Base-by-base conservation (phyloP, 2,113 vertebrate species). In the Laticauda laticaudata region DNA sequence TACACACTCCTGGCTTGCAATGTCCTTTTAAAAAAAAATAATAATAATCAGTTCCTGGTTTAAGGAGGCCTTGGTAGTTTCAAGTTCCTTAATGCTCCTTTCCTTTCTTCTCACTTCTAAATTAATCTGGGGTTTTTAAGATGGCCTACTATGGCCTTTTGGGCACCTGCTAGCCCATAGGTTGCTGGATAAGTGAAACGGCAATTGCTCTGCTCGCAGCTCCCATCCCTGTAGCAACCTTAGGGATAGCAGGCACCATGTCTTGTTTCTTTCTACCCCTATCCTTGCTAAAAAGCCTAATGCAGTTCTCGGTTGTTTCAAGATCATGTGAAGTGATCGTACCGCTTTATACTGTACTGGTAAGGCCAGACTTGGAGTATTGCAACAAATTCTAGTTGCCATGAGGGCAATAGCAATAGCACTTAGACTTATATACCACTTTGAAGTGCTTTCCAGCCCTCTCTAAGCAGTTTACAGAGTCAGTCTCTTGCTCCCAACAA, bases 261-360 rank as follows among this genome's bases (percentile, higher is more conserved):
- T 3, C 7, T 95, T 95, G 92, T 96, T 93, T 95, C 96, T 96
- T 96, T 95, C 94, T 0, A 95, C 93, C 92, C 15, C 15, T 18
- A 90, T 96, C 89, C 64, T 97, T 89, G 96, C 96, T 95, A 98
- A 98, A 98, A 96, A 98, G 61, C 61, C 11, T 29, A 64, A 64
- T 14, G 26, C 57, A 59, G 8, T 59, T 23, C 8, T 59, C 10
- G 57, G 23, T 61, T 26, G 59, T 61, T 61, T 61, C 59, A 1
- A 11, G 24, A 61, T 29, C 59, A 4, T 61, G 59, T 61, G 59
- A 59, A 59, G 7, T 59, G 56, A 59, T 59, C 6, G 21, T 8
- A 59, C 56, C 7, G 21, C 56, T 59, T 59, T 59, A 59, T 59
- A 3, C 56, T 59, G 56, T 59, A 23, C 21, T 59, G 56, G 56